phyloP scores from a whole-genome alignment of 2,888 invertebrate species.

The Sipunculus nudus region DNA sequence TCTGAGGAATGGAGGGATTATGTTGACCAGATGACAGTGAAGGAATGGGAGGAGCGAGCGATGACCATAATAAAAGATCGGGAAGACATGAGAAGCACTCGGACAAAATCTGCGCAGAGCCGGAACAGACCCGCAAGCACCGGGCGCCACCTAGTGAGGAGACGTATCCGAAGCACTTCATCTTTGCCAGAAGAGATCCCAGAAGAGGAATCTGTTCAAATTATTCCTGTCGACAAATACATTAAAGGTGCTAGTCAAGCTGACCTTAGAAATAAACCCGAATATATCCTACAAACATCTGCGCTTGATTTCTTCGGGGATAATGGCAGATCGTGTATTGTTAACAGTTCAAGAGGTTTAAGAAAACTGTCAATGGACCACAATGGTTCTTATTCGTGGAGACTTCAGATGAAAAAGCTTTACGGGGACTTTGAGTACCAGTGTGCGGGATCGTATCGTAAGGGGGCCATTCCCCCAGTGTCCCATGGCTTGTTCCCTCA shows the following conservation, averaged over 20 bases:
- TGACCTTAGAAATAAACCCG: slow-evolving; percentile 55
- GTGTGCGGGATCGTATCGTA: slow-evolving; percentile 51
- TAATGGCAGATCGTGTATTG: too few species aligned
- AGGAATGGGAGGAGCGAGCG: not conserved
- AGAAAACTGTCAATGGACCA: too few species aligned
- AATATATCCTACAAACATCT: slow-evolving; percentile 46
- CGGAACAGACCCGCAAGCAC: not conserved
- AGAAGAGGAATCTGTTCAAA: too few species aligned
- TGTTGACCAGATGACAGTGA: not conserved
- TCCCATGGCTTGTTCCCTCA: too few species aligned
- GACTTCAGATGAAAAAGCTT: slow-evolving; percentile 46
- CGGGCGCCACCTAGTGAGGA: too few species aligned
- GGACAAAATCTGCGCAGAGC: not conserved
- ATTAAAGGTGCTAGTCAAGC: slow-evolving; percentile 44
- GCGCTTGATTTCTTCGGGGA: too few species aligned
- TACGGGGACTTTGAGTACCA: slow-evolving; percentile 52
- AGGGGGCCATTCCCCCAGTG: slow-evolving; percentile 35
- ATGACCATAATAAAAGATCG: not conserved
- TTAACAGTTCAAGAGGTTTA: too few species aligned
- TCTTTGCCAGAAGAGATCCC: too few species aligned
- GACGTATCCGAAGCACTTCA: too few species aligned
- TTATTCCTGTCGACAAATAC: too few species aligned
- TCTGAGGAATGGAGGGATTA: not conserved
- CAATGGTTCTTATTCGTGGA: slow-evolving; percentile 41
- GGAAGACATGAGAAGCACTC: not conserved